Percentiles rank a stretch among this genome's conserved stretches.
These are phyloP conservation scores for Trypoxylon attenuatum DNA, from an alignment of 2,888 invertebrate species.

Conservation along the genomic window DNA sequence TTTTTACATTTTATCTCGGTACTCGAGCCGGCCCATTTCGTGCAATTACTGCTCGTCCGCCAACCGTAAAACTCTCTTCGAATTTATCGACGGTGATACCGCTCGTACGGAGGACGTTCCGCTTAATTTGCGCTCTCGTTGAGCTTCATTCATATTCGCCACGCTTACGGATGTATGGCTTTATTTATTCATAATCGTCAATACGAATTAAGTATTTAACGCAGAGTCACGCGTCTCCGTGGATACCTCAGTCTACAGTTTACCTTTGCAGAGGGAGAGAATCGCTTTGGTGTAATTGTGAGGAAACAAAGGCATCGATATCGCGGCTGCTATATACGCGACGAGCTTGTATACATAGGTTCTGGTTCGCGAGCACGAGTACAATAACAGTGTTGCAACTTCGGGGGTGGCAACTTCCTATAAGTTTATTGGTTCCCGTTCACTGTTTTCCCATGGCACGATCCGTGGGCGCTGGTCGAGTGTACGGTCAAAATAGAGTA, in stretches of 20 bases:
- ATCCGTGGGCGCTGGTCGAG: not conserved
- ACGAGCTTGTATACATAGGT: constrained; percentile 1
- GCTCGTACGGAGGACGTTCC: too few relatives aligned
- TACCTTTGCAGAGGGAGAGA: constrained; percentile 15
- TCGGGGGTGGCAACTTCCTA: constrained; percentile 43
- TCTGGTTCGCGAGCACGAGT: constrained; percentile 8
- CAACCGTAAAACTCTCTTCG: too few relatives aligned
- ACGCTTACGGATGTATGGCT: not conserved
- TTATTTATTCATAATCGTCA: not conserved
- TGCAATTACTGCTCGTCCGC: too few relatives aligned
- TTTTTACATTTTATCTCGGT: not conserved
- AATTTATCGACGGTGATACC: too few relatives aligned
- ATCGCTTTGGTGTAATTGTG: constrained; percentile 12
- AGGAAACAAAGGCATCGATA: constrained; percentile 8
- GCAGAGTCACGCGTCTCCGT: not conserved
- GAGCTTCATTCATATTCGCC: not conserved
- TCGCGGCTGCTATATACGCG: constrained; percentile 1
- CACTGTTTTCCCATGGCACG: constrained; percentile 14
- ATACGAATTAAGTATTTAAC: not conserved
- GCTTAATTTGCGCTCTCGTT: too few relatives aligned
- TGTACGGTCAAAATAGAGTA: too few relatives aligned
- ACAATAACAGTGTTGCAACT: constrained; percentile 42
- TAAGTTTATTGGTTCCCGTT: constrained; percentile 42
- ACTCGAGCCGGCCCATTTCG: not conserved
- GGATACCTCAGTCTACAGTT: constrained; percentile 11